Percentiles rank a stretch among this genome's conserved stretches.
Conservation (phyloP, 1,140 invertebrate genomes). For the Brachionus calyciflorus region DNA sequence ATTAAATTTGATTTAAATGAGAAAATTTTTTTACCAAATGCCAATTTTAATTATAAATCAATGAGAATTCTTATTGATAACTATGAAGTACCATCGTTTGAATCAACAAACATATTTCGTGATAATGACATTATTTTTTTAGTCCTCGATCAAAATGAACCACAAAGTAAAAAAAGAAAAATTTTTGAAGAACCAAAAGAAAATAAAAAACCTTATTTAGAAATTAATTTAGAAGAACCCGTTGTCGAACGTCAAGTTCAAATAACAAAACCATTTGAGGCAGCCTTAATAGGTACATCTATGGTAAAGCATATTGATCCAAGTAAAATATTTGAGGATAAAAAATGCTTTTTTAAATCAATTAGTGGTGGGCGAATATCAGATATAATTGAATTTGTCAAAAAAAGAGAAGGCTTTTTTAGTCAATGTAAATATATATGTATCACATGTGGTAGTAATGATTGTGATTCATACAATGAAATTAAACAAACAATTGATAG, state of each 20-base stretch:
- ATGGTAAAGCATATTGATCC: slow-evolving; percentile 33
- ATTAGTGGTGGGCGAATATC: slow-evolving; percentile 14
- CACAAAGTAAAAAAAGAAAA: slow-evolving; percentile 11
- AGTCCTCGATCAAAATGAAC: background rate
- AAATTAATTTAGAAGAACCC: background rate
- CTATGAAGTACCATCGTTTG: slow-evolving; percentile 21
- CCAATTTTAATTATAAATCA: background rate
- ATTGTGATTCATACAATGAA: slow-evolving; percentile 17
- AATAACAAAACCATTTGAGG: background rate
- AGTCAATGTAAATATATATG: background rate
- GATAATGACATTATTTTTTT: background rate
- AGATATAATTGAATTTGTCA: slow-evolving; percentile 13
- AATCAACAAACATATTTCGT: background rate
- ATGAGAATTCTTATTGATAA: background rate
- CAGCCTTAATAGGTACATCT: background rate
- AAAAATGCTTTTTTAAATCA: slow-evolving; percentile 39
- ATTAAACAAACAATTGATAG: background rate
- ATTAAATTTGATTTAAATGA: background rate
- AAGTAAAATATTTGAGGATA: slow-evolving; percentile 22
- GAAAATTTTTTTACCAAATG: background rate
- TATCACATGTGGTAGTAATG: slow-evolving; percentile 19
- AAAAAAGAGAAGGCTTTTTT: slow-evolving; percentile 39
- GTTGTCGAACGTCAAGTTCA: background rate
- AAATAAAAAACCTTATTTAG: slow-evolving; percentile 39
- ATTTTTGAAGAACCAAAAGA: background rate